A percentile compares a stretch with the other conserved stretches of the same genome.
phyloP scores from a whole-genome alignment of 2,888 invertebrate genomes.

The Drosophila nr. medialis region DNA sequence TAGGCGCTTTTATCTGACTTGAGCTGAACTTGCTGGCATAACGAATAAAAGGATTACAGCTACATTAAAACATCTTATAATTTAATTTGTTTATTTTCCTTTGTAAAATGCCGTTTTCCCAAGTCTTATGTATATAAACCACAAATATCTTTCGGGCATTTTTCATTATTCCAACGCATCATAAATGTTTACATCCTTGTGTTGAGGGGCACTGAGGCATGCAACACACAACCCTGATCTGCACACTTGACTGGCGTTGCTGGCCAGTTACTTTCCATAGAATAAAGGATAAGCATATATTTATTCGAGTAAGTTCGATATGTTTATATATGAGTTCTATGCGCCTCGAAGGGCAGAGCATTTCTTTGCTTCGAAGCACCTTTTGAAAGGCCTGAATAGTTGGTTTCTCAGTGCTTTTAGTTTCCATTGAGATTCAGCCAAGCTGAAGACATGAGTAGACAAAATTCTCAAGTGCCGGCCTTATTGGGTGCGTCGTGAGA shows the following conservation, averaged over 20 bases:
- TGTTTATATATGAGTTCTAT: slow-evolving; percentile 45
- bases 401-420: slow-evolving; percentile 32
- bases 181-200: slow-evolving; percentile 32
- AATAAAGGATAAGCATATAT: slow-evolving; percentile 61
- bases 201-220: slow-evolving; percentile 45
- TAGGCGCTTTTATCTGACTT: slow-evolving; percentile 5
- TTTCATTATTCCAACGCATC: slow-evolving; percentile 13
- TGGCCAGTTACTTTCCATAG: slow-evolving; percentile 22
- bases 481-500: slow-evolving; percentile 31
- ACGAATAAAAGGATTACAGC: slow-evolving; percentile 14
- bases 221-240: slow-evolving; percentile 14
- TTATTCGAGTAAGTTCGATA: slow-evolving; percentile 42
- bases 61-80: background rate
- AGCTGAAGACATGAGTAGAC: slow-evolving; percentile 39
- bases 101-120: background rate
- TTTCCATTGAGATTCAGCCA: slow-evolving; percentile 46
- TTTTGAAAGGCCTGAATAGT: slow-evolving; percentile 31
- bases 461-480: slow-evolving; percentile 9
- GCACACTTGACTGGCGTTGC: slow-evolving; percentile 41
- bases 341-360: slow-evolving; percentile 5
- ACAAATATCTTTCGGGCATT: background rate
- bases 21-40: background rate
- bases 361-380: slow-evolving; percentile 34
- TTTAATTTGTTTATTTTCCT: slow-evolving; percentile 5
- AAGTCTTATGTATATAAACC: background rate